Evolutionary conservation across 2,888 invertebrate species (phyloP).

Genomic region (Cryptocephalus primarius): DNA sequence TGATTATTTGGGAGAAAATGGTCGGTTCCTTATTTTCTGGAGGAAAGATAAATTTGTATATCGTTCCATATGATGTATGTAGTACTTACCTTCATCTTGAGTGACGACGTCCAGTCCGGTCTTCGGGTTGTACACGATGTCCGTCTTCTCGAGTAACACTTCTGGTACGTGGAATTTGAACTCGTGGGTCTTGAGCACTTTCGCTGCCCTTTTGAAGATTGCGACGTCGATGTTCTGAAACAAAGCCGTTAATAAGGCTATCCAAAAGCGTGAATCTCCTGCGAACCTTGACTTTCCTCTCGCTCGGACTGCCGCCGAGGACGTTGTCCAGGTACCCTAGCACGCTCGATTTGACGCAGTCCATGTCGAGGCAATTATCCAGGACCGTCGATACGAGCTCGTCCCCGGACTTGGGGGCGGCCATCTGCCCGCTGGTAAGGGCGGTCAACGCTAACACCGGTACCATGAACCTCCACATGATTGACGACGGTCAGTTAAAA

Average conservation of each 20-base stretch:
- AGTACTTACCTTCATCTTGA: conserved; percentile 34
- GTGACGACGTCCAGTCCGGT: conserved; percentile 52
- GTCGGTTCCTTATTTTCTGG: no score
- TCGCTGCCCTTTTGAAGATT: conserved; percentile 59
- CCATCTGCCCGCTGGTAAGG: conserved; percentile 8
- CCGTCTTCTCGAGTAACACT: conserved; percentile 55
- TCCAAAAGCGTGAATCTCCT: no score
- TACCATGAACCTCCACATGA: conserved; percentile 36
- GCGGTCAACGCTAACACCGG: conserved; percentile 36
- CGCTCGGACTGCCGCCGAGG: conserved; percentile 50
- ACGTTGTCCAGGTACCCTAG: conserved; percentile 64
- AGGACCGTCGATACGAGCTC: conserved; percentile 60
- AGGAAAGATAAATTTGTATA: no score
- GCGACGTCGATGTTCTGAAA: conserved; percentile 60
- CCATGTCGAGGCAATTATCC: conserved; percentile 62
- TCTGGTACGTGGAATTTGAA: conserved; percentile 63
- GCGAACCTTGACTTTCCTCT: conserved; percentile 41
- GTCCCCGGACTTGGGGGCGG: conserved; percentile 41
- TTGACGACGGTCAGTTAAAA: conserved; percentile 17
- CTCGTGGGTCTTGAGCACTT: conserved; percentile 63
- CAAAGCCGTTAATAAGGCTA: not conserved
- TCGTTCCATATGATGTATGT: no score
- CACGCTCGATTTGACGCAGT: conserved; percentile 67
- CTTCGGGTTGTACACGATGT: conserved; percentile 55
- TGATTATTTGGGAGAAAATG: no score